Base-by-base conservation (phyloP, 2,113 vertebrate genomes). In the Myanophis thanlyinensis region DNA sequence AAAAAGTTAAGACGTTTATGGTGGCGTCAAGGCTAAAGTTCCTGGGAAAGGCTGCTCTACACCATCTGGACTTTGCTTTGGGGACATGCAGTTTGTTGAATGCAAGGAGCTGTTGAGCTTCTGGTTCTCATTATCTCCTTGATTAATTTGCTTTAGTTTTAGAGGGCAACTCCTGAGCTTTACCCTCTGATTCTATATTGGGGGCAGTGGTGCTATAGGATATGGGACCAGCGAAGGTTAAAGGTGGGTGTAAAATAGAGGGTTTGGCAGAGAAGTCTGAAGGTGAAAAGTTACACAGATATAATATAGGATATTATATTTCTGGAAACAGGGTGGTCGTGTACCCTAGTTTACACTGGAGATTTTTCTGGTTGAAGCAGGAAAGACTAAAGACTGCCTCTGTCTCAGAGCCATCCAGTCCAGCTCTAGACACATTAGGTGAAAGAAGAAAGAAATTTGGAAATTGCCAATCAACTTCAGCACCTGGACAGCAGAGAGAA, bases 101-200 rank as follows among this genome's bases (percentile, higher is more conserved):
- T 94, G 92, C 73, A 84, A 56, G 1, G 0, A 5, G 92, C 80
- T 48, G 3, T 59, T 40, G 1, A 86, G 54, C 80, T 89, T 91
- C 94, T 95, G 95, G 90, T 95, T 96, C 59, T 87, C 95, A 95
- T 95, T 96, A 96, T 89, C 91, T 49, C 94, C 7, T 0, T 90
- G 93, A 95, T 96, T 95, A 96, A 93, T 90, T 95, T 91, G 54
- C 93, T 52, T 23, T 44, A 0, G 90, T 95, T 94, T 93, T 85
- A 59, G 40, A 89, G 9, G 92, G 67, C 54, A 0, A 48, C 18
- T 93, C 86, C 94, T 94, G 93, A 94, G 93, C 92, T 4, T 80
- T 87, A 25, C 88, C 89, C 91, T 88, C 92, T 88, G 1, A 0
- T 46, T 84, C 92, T 0, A 27, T 51, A 0, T 4, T 0, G 11